Base-by-base conservation (phyloP, 2,888 invertebrate species). In the Strigamia maritima region DNA sequence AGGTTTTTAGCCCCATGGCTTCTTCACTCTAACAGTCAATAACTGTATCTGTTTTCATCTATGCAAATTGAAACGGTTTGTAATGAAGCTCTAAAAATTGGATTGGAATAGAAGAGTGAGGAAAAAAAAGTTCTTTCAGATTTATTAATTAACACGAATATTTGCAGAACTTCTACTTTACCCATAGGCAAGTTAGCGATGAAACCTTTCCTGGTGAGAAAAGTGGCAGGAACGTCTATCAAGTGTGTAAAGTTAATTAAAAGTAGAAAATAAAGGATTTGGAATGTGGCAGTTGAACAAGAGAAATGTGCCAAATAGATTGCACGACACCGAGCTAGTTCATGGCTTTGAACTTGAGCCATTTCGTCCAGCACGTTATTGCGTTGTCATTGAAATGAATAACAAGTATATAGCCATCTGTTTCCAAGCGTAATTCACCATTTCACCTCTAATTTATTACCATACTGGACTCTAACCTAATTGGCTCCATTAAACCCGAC, bases 331-430 rank as follows among this genome's bases (percentile, higher is more conserved):
- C 54, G 19, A 54, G 54, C 19, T 28, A 70, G 26, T 70, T 26
- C 16, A 70, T 70, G 70, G 28, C 26, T 28, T 26, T 28, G 70
- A 70, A 28, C 70, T 70, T 26, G 28, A 16, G 28, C 26, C 70
- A 70, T 70, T 70, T 70, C n/a, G 70, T 28, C 26, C 70, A n/a
- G n/a, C n/a, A 70, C 70, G 24, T 70, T 26, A 70, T 26, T n/a
- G 28, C 70, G 14, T 70, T 70, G 70, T 70, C 70, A 70, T 70
- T 70, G 70, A 24, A 28, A 70, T 70, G 70, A 70, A 70, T 70
- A 70, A 70, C 70, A 70, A 70, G 70, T 70, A n/a, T n/a, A n/a
- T n/a, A 26, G 70, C 70, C 70, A 70, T 70, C 70, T 70, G 70
- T 70, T 70, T 70, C 70, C 70, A 16, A 70, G 28, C 26, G 70